Conservation (phyloP, 1,140 invertebrate species). For the Lutraria rhynchaena region DNA sequence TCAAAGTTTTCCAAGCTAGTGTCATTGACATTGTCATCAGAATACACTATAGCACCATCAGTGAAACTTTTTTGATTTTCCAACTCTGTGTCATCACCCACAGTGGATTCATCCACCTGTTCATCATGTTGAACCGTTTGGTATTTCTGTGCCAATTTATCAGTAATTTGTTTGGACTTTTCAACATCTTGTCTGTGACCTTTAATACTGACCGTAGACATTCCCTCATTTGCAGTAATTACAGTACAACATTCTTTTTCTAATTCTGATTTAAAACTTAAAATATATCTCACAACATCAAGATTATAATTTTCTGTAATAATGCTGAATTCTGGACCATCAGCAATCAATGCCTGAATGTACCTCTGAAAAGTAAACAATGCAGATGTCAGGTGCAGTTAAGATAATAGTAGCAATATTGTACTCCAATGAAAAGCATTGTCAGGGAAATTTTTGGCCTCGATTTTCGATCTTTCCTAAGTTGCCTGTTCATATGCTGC, state of each 20-base stretch:
- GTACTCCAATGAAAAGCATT: not conserved
- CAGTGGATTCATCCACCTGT: not conserved
- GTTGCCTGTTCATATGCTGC: too few relatives aligned
- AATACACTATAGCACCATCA: not conserved
- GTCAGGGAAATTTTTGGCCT: too few relatives aligned
- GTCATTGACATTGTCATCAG: not conserved
- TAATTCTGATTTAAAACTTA: conserved; percentile 7
- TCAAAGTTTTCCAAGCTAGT: conserved; percentile 26
- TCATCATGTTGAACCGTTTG: not conserved
- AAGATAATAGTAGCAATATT: not conserved
- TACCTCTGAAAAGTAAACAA: conserved; percentile 30
- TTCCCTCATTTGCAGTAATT: not conserved
- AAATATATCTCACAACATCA: not conserved
- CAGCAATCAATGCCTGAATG: not conserved
- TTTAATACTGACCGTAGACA: conserved; percentile 15
- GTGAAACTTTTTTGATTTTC: not conserved
- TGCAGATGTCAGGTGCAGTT: not conserved
- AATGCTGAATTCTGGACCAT: conserved; percentile 12
- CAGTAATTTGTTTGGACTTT: conserved; percentile 12
- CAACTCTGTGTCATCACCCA: not conserved
- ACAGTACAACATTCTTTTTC: conserved; percentile 9
- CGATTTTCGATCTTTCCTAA: too few relatives aligned
- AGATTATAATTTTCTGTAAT: conserved; percentile 16
- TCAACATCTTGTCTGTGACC: conserved; percentile 14
- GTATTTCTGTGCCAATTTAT: not conserved